Base-by-base conservation (phyloP, 2,797 vertebrate species). In the Paratrypauchen microcephalus region DNA sequence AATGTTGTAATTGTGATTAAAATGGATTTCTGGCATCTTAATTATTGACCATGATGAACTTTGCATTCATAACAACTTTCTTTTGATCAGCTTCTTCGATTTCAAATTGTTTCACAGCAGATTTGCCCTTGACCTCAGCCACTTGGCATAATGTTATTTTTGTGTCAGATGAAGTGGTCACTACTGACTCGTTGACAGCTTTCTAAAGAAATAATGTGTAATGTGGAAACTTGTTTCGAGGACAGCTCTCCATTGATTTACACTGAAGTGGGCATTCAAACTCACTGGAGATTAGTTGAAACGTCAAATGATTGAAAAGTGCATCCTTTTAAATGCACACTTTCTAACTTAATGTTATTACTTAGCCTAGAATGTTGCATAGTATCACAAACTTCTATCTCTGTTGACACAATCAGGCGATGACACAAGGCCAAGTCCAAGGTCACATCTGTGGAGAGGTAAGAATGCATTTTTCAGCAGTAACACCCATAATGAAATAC, bases 271-370 rank as follows among this genome's bases (percentile, higher is more conserved):
- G 8, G 7, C 32, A 36, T 36, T 36, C 32, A 9, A 36, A 15
- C 15, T 16, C 13, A 45, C 41, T 36, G 63, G 68, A 54, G 36
- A 73, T 56, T 13, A 65, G 61, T 78, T 57, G 74, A 80, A 79
- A 68, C 68, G 67, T 67, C 39, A 41, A 41, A 45, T 45, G 79
- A 67, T 82, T 78, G 70, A 61, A 24, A 72, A 50, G 32, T 66
- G 21, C 39, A 58, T 21, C 65, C 67, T 77, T 73, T n/a, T 52
- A 52, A 52, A n/a, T n/a, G 5, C 15, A 45, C 13, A 45, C 41
- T 45, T 6, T 52, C 6, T n/a, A 52, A 52, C 50, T 52, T 52
- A 45, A 45, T 45, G 4, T 16, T 45, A 45, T 15, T 15, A 13
- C 41, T 45, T 45, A 45, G 39, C 39, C 12, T 41, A 13, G 39